phyloP scores from a whole-genome alignment of 2,888 invertebrate species.

The Ichneumoninae sp. region DNA sequence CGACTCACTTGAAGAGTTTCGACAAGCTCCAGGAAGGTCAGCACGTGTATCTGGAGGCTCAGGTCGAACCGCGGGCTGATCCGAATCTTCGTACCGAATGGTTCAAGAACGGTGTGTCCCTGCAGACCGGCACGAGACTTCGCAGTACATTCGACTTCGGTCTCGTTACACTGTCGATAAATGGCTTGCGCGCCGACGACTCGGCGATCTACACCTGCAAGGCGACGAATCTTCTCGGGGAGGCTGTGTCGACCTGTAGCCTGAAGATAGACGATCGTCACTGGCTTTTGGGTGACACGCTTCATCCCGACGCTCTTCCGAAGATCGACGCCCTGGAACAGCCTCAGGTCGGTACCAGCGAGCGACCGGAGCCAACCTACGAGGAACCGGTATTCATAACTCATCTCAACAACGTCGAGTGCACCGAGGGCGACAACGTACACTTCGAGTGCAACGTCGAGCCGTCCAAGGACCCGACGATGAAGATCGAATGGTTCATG shows the following conservation, averaged over 20 bases:
- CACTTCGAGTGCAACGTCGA: conserved; percentile 97
- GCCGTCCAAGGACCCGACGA: conserved; percentile 95
- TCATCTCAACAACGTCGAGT: conserved; percentile 95
- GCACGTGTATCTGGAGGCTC: conserved; percentile 94
- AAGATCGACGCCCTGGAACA: conserved; percentile 95
- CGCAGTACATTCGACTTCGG: conserved; percentile 99
- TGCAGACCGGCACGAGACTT: conserved; percentile 95
- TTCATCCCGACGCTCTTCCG: conserved; percentile 95
- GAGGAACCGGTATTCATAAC: conserved; percentile 95
- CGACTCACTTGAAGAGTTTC: conserved; percentile 94
- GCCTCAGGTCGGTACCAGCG: conserved; percentile 89
- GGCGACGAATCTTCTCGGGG: conserved; percentile 96
- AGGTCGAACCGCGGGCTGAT: conserved; percentile 95
- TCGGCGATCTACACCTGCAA: conserved; percentile 98
- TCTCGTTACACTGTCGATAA: conserved; percentile 95
- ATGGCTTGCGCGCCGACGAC: conserved; percentile 94
- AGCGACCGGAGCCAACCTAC: conserved; percentile 91
- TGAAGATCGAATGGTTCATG: conserved; percentile 97
- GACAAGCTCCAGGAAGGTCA: conserved; percentile 94
- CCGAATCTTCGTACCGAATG: conserved; percentile 95
- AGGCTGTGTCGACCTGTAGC: conserved; percentile 96
- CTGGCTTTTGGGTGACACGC: conserved; percentile 94
- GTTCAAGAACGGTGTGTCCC: conserved; percentile 95
- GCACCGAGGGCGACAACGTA: conserved; percentile 94
- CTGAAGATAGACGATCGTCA: conserved; percentile 95